phyloP scores from a whole-genome alignment of 2,797 vertebrate genomes.

The Muscicapa comitata region DNA sequence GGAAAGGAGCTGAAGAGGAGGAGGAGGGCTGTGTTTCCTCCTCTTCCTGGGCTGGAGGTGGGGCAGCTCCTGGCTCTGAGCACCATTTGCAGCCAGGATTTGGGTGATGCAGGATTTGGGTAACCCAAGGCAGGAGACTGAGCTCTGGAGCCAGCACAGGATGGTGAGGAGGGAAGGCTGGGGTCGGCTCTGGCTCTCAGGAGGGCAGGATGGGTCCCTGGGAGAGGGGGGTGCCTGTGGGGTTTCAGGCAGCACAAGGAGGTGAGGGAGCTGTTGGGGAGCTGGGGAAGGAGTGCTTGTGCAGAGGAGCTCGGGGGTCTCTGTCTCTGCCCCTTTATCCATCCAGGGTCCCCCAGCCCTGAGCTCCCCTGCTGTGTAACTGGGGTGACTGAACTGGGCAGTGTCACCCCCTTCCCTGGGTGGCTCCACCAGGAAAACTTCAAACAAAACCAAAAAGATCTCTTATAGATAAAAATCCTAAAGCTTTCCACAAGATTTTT shows the following conservation, averaged over 20 bases:
- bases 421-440: background rate
- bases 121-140: fast-evolving
- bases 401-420: background rate
- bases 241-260: background rate
- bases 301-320: background rate
- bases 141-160: background rate
- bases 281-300: background rate
- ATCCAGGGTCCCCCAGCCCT: background rate
- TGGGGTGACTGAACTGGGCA: background rate
- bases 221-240: fast-evolving
- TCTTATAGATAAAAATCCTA: background rate
- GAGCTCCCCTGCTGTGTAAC: background rate
- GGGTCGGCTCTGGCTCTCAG: background rate
- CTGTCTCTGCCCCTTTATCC: fast-evolving
- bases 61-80: background rate
- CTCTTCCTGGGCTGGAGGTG: background rate
- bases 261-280: background rate
- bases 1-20: background rate
- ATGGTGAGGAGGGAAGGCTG: background rate
- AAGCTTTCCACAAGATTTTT: background rate
- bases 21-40: background rate
- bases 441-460: background rate
- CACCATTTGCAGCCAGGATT: background rate
- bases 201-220: background rate
- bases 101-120: background rate